These are phyloP conservation scores for Anabacerthia variegaticeps DNA, from an alignment of 2,797 vertebrate genomes.

Conservation along the genomic window DNA sequence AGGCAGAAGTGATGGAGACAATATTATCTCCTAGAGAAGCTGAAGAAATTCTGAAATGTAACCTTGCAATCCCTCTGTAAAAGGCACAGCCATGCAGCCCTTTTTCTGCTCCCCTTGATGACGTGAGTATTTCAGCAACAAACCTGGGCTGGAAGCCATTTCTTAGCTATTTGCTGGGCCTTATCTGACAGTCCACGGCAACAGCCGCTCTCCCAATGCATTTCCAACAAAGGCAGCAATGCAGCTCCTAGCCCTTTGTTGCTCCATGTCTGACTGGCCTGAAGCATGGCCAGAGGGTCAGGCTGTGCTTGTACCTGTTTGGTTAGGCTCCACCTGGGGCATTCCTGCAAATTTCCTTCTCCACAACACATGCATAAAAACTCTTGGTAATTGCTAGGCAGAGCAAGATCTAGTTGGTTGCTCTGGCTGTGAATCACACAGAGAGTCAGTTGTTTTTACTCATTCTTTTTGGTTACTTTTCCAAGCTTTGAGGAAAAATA, in stretches of 20 bases:
- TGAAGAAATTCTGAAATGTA: background rate
- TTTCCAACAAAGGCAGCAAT: background rate
- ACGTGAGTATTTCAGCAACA: background rate
- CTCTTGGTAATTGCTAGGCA: background rate
- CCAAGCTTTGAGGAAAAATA: conserved; percentile 16
- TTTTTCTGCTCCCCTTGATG: background rate
- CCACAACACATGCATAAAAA: background rate
- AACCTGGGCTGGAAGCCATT: background rate
- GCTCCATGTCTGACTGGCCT: background rate
- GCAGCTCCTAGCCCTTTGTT: background rate
- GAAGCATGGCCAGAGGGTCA: background rate
- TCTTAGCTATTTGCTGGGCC: background rate
- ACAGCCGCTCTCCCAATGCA: background rate
- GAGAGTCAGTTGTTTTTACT: background rate
- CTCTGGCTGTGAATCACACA: background rate
- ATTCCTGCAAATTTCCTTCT: background rate
- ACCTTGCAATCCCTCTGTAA: rapidly evolving
- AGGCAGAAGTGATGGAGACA: background rate
- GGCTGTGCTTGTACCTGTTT: background rate
- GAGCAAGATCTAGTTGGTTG: background rate
- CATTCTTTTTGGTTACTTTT: background rate
- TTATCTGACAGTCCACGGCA: background rate
- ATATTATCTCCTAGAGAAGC: background rate
- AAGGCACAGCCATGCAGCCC: background rate
- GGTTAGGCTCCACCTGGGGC: background rate